Evolutionary conservation across 1,140 invertebrate species (phyloP), one percentile per base, ranked within the genome.

Genomic region (Anastrepha obliqua): DNA sequence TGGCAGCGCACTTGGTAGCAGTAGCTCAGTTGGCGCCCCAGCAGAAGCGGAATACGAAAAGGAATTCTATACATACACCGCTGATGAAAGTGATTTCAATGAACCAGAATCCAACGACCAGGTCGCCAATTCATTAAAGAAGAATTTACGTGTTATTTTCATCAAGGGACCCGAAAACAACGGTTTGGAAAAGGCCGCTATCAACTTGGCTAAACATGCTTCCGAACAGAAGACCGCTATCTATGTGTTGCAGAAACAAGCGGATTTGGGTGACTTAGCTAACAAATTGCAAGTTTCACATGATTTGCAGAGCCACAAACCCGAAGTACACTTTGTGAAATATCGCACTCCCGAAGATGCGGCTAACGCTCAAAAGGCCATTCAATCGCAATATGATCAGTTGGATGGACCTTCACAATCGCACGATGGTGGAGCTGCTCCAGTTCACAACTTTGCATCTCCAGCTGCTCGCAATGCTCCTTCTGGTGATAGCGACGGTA

Each of bases 311-410:
- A 90, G 89, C 89, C 89, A 91, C 88, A 90, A 91, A 88, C 91
- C 91, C 86, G 91, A 92, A 88, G 90, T 92, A 9, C 91, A 91
- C 89, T 92, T 92, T 67, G 90, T 92, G 87, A 92, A 92, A 88
- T 91, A 91, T 88, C 88, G 91, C n/a, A 91, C 91, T n/a, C 89
- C 89, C n/a, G 90, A 91, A 89, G 91, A 92, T 88, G 91, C 91
- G 85, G 89, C 89, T 87, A 90, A 92, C 20, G 91, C 91, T 17
- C 91, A 92, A 88, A 89, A 89, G 5, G 90, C 90, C 51, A 92
- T 92, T 51, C 91, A 92, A 59, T 13, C 13, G 0, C 91, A 91
- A 87, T 92, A 92, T 88, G 90, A 92, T 58, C 85, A 87, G 20
- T 51, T 92, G 87, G 90, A 89, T 58, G 91, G 91, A 15, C 44